Conservation (phyloP, 2,113 vertebrate species). For the Hystrix cristata region DNA sequence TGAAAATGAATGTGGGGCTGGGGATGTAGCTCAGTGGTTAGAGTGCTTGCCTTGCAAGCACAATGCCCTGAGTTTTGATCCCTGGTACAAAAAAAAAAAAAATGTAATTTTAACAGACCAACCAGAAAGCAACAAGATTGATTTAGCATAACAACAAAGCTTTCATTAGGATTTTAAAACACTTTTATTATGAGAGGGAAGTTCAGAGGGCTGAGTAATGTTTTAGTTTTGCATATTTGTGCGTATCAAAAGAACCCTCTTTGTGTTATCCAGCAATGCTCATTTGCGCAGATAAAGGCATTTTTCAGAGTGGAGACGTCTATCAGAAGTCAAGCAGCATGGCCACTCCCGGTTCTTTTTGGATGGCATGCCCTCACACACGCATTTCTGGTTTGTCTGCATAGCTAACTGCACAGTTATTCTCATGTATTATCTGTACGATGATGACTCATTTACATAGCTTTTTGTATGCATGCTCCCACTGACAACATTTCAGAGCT, state of each 20-base stretch:
- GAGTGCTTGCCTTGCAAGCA: no score
- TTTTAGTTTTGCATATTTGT: conserved; percentile 81
- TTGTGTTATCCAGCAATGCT: conserved; percentile 74
- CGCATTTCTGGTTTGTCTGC: conserved; percentile 69
- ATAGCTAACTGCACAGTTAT: conserved; percentile 64
- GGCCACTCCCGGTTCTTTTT: conserved; percentile 44
- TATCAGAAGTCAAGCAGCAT: conserved; percentile 81
- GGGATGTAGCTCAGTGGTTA: no score
- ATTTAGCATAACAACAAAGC: conserved; percentile 86
- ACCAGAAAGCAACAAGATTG: conserved; percentile 85
- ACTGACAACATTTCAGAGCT: conserved; percentile 58
- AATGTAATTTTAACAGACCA: conserved; percentile 81
- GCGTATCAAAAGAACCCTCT: conserved; percentile 70
- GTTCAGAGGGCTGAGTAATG: conserved; percentile 71
- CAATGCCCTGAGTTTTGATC: no score
- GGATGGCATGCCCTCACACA: conserved; percentile 62
- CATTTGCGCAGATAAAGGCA: conserved; percentile 71
- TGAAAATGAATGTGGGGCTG: conserved; percentile 79
- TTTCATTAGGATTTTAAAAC: conserved; percentile 80
- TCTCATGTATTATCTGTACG: conserved; percentile 42
- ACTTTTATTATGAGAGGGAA: conserved; percentile 73
- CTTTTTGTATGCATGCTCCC: conserved; percentile 58
- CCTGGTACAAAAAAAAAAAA: no score
- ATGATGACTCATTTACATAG: conserved; percentile 51
- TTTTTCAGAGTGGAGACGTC: conserved; percentile 72